Base-by-base conservation (phyloP, 2,113 vertebrate species). In the Columbina picui region DNA sequence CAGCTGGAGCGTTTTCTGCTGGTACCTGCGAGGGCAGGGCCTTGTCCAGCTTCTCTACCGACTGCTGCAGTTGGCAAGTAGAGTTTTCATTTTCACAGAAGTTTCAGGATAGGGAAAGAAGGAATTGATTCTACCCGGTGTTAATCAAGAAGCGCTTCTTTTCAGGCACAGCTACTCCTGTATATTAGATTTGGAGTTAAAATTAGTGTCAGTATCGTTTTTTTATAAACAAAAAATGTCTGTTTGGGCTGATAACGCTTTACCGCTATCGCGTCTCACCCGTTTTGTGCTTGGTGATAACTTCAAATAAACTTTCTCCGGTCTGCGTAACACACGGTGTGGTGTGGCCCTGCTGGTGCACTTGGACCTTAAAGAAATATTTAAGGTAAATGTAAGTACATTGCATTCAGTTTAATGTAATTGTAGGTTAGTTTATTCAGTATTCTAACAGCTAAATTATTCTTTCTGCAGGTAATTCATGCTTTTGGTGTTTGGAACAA, bases 401-500 rank as follows among this genome's bases (percentile, higher is more conserved):
- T 77, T 19, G 4, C 30, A 7, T 19, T 63, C 14, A n/a, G 25
- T 19, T 65, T 50, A 63, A 41, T 80, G 45, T 65, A 79, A 75
- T 50, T 45, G 47, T 12, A 47, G 32, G 38, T 77, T 83, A 73
- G 59, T 88, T 94, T 93, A 59, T 59, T 67, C 80, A n/a, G 52
- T 20, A 15, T 75, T 75, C 23, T 59, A 74, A 81, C 68, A 89
- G 65, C 61, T 87, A 32, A 71, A 67, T 93, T 84, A 50, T 55
- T 91, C 76, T 70, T 96, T 89, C 81, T 94, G 56, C 56, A 14
- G 65, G 84, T 94, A 89, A 84, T 87, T 93, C 56, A 7, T 82
- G 77, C 90, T 96, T 70, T 87, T 14, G 10, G 77, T 67, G 61
- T 89, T 94, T 55, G 61, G 74, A 91, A 87, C 84, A 84, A 75